These are phyloP conservation scores for Smutsia temminckii DNA, from an alignment of 2,797 vertebrate species.

Conservation along the genomic window DNA sequence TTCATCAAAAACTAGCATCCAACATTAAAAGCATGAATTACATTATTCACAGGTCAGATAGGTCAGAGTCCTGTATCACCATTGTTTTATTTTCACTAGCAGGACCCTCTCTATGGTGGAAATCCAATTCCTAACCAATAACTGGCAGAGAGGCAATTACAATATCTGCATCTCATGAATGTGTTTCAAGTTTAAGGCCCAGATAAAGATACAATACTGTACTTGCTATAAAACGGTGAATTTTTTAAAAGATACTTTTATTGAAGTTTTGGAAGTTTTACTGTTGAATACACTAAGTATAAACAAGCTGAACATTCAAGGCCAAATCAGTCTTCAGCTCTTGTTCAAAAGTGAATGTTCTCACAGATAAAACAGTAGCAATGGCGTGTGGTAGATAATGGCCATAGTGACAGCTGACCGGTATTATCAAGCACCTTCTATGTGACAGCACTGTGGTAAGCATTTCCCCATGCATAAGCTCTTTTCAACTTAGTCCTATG, in stretches of 20 bases:
- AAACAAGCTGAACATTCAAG: not conserved
- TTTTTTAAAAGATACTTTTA: not conserved
- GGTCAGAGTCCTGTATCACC: not conserved
- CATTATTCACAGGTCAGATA: not conserved
- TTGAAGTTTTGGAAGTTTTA: conserved; percentile 26
- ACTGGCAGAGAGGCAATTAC: not conserved
- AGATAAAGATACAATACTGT: not conserved
- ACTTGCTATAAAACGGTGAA: not conserved
- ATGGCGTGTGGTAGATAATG: rapidly evolving
- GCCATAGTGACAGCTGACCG: not conserved
- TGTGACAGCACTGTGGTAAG: not conserved
- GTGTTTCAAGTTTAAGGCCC: not conserved
- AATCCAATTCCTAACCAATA: conserved; percentile 24
- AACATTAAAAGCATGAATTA: not conserved
- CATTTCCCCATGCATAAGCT: not conserved
- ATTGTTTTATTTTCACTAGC: not conserved
- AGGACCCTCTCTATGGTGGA: not conserved
- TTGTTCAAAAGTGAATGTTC: not conserved
- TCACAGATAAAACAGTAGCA: not conserved
- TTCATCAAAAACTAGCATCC: not conserved
- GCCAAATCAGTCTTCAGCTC: not conserved
- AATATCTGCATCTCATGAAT: not conserved
- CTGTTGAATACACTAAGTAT: not conserved
- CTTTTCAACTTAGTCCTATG: not conserved
- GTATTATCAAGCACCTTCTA: not conserved